Evolutionary conservation across 2,888 invertebrate species (phyloP), one percentile per base, ranked within the genome.

Genomic region (Lapara coniferarum): DNA sequence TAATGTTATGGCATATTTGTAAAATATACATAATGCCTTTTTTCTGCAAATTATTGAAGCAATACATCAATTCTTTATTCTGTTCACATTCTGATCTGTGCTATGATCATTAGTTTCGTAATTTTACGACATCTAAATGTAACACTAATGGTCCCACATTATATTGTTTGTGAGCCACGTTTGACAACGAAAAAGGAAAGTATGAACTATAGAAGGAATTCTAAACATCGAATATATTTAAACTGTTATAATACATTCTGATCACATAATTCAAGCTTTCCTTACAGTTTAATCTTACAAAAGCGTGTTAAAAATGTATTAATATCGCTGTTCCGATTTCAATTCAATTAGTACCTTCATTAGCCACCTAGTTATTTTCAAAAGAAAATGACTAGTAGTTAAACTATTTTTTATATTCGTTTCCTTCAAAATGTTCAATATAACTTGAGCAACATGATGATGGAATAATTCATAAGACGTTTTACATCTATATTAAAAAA

Each of bases 371-470:
- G 90, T 88, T 89, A 91, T 92, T 92, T 92, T 92, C 91, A 89
- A 91, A 90, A 89, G 91, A 91, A 92, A 92, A 91, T 91, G 90
- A 91, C 92, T 92, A 91, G 90, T 89, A 87, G 85, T 89, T 86
- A 85, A 82, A 81, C 81, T 77, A 82, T 80, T 85, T 25, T 85
- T 87, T 86, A 83, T 87, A 91, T 89, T 89, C 85, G 82, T 86
- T 85, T 85, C 85, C 85, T 84, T 88, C 89, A 89, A 89, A 88
- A 89, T 89, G 89, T 88, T 88, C 89, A 88, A 86, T 88, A 89
- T 83, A 89, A 88, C 82, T 92, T 93, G 92, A 93, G 93, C 93
- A 92, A 91, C 90, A 89, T 89, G 85, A 88, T 89, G 89, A 92
- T 90, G 91, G 90, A 91, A 87, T 90, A 89, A 87, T 88, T 93